Conservation (phyloP, 2,113 vertebrate species). For the Dinomys branickii region DNA sequence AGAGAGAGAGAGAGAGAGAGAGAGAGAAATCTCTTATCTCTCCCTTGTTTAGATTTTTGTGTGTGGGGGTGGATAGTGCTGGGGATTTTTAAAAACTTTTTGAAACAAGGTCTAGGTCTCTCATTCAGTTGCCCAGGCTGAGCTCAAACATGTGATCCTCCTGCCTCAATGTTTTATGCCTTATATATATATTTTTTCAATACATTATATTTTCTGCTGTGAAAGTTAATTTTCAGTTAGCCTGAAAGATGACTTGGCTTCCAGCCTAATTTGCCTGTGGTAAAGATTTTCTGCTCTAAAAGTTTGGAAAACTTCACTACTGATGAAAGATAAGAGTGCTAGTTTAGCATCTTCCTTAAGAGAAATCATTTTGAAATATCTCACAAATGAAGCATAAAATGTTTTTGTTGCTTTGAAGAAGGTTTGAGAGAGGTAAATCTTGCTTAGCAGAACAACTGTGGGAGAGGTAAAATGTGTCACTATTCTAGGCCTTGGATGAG, state of each 20-base stretch:
- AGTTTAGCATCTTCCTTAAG: slow-evolving; percentile 1
- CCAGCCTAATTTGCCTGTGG: neutral
- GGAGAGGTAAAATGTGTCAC: slow-evolving; percentile 45
- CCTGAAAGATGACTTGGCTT: neutral
- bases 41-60: neutral
- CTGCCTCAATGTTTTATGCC: neutral
- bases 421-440: neutral
- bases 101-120: neutral
- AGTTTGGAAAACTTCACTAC: neutral
- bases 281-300: slow-evolving; percentile 43
- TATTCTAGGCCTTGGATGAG: slow-evolving; percentile 61
- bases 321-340: neutral
- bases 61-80: neutral
- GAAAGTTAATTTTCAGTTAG: slow-evolving; percentile 42
- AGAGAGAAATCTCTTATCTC: neutral
- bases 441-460: neutral
- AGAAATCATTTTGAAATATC: neutral
- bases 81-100: neutral
- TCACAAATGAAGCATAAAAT: neutral
- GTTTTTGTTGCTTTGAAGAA: neutral
- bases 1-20: too few species aligned
- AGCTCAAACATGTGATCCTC: neutral
- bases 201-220: neutral
- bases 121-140: neutral
- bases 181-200: neutral